phyloP scores from a whole-genome alignment of 2,113 vertebrate genomes.

The Nothocercus nigrocapillus region DNA sequence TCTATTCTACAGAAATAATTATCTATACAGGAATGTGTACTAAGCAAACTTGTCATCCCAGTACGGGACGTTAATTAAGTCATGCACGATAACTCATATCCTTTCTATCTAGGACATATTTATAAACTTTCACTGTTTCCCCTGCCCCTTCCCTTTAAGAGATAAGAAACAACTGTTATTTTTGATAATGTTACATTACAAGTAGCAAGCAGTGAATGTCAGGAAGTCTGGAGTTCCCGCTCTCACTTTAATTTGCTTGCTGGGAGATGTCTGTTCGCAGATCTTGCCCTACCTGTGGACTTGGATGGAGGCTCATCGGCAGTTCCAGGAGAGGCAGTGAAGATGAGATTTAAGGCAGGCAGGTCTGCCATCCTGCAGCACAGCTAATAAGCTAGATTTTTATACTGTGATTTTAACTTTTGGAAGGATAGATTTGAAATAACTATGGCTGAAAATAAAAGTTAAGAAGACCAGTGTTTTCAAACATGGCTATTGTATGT shows the following conservation, averaged over 20 bases:
- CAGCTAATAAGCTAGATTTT: not conserved
- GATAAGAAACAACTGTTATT: not conserved
- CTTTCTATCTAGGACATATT: not conserved
- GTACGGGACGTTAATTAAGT: not conserved
- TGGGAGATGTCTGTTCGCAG: not conserved
- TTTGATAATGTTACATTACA: not conserved
- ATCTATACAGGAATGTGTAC: not conserved
- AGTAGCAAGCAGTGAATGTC: not conserved
- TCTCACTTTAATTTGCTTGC: not conserved
- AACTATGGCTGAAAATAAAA: not conserved
- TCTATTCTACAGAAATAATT: not conserved
- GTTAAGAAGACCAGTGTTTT: not conserved
- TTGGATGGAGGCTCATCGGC: rapidly evolving
- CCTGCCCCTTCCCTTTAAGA: rapidly evolving
- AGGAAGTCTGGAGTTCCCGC: not conserved
- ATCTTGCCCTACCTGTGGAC: rapidly evolving
- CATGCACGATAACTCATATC: rapidly evolving
- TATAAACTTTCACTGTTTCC: not conserved
- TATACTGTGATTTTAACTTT: not conserved
- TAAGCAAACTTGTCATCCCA: not conserved
- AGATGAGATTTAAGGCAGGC: not conserved
- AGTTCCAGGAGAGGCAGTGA: not conserved
- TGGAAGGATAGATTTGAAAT: not conserved
- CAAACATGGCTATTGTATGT: not conserved
- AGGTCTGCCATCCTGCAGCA: not conserved